Evolutionary conservation across 2,113 vertebrate species (phyloP).

Genomic region (Glaucomys volans): DNA sequence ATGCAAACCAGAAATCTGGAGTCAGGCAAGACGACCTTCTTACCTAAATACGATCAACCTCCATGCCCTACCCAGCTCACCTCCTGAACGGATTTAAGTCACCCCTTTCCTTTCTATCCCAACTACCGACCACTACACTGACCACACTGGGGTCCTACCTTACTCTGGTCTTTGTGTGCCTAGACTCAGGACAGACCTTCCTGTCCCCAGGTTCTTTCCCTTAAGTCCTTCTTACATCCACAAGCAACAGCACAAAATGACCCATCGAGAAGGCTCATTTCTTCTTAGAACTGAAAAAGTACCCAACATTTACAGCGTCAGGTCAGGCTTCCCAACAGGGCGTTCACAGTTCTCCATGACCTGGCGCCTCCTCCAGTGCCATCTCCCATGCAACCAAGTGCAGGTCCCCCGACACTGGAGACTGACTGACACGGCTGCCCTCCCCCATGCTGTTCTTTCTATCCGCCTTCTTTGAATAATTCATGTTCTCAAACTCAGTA

Average conservation of each 20-base stretch:
- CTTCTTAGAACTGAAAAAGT: not conserved
- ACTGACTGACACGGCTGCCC: not conserved
- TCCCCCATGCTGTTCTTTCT: not conserved
- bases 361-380: not conserved
- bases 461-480: not conserved
- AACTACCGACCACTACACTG: not conserved
- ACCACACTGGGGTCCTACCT: not conserved
- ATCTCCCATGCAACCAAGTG: not conserved
- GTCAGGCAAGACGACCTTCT: not conserved
- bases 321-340: not conserved
- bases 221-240: not conserved
- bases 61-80: not conserved
- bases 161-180: not conserved
- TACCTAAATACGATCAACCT: not conserved
- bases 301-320: not conserved
- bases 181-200: not conserved
- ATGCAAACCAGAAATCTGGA: not conserved
- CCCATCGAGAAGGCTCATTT: not conserved
- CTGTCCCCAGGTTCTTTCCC: not conserved
- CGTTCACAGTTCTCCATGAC: not conserved
- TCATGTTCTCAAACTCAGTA: too few relatives aligned
- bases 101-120: not conserved
- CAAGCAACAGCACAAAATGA: not conserved
- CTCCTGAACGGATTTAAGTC: not conserved
- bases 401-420: not conserved